Evolutionary conservation across 2,888 invertebrate species (phyloP).

Genomic region (Morinoia aosen): DNA sequence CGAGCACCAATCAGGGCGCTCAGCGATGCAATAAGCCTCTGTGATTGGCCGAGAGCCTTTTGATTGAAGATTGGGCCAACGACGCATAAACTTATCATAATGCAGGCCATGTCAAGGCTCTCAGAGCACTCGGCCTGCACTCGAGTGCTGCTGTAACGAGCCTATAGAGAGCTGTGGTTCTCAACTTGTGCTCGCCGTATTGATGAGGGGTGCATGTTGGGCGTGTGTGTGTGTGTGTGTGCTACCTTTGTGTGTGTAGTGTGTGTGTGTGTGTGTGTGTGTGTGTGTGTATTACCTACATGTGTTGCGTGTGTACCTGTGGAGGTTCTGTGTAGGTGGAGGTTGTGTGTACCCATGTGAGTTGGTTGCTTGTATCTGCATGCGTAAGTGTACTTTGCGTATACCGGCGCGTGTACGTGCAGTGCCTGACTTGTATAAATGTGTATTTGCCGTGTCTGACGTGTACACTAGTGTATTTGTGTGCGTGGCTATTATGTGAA

Average conservation of each 20-base stretch:
- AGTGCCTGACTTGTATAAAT: neutral
- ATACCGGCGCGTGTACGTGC: neutral
- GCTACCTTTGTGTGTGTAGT: too few relatives aligned
- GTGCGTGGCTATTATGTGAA: neutral
- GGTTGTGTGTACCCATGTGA: neutral
- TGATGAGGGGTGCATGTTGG: too few relatives aligned
- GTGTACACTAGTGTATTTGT: neutral
- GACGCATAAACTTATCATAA: neutral
- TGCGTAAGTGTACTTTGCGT: neutral
- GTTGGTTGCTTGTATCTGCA: neutral
- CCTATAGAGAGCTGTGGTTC: neutral
- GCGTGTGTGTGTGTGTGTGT: too few relatives aligned
- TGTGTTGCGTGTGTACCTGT: too few relatives aligned
- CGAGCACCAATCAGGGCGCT: slow-evolving; percentile 45
- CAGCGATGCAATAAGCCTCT: slow-evolving; percentile 13
- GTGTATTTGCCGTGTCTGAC: neutral
- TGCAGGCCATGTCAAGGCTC: neutral
- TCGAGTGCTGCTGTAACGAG: neutral
- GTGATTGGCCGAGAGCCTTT: slow-evolving; percentile 28
- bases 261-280: too few relatives aligned
- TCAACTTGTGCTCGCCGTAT: neutral
- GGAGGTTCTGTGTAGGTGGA: neutral
- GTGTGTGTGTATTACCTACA: too few relatives aligned
- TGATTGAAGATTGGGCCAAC: neutral
- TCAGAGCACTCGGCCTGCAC: neutral